Conservation (phyloP, 1,140 invertebrate species). For the Asbolus verrucosus region DNA sequence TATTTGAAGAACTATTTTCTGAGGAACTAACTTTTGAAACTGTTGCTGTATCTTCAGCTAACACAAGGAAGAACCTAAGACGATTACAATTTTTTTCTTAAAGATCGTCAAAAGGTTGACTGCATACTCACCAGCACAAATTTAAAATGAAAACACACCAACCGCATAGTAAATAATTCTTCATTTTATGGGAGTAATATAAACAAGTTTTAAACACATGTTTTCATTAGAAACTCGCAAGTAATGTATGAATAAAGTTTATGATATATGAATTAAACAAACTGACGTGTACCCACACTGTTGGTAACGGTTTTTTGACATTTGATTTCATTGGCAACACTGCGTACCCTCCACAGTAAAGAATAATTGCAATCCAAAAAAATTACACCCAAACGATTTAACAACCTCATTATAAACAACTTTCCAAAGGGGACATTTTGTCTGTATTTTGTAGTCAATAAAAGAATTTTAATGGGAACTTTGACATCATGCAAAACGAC, state of each 20-base stretch:
- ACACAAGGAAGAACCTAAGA: background rate
- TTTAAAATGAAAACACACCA: conserved; percentile 46
- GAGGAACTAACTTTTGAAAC: background rate
- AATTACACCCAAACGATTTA: no score
- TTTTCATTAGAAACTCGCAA: conserved; percentile 33
- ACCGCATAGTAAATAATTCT: conserved; percentile 41
- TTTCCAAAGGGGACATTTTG: no score
- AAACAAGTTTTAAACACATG: conserved; percentile 22
- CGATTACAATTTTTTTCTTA: no score
- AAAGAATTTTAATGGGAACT: no score
- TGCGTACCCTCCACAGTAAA: no score
- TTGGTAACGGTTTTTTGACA: conserved; percentile 43
- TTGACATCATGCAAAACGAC: no score
- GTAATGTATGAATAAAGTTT: conserved; percentile 21
- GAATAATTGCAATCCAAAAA: no score
- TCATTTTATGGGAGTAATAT: conserved; percentile 46
- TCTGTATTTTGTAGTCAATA: no score
- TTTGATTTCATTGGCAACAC: background rate
- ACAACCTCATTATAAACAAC: no score
- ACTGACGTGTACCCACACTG: conserved; percentile 55
- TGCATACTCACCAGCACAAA: conserved; percentile 50
- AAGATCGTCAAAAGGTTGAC: background rate
- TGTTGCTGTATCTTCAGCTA: background rate
- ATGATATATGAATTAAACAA: conserved; percentile 44
- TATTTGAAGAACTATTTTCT: conserved; percentile 17